A percentile compares a stretch with the other conserved stretches of the same genome.
Evolutionary conservation across 2,113 vertebrate genomes (phyloP).

Genomic region (Morphnarchus princeps): DNA sequence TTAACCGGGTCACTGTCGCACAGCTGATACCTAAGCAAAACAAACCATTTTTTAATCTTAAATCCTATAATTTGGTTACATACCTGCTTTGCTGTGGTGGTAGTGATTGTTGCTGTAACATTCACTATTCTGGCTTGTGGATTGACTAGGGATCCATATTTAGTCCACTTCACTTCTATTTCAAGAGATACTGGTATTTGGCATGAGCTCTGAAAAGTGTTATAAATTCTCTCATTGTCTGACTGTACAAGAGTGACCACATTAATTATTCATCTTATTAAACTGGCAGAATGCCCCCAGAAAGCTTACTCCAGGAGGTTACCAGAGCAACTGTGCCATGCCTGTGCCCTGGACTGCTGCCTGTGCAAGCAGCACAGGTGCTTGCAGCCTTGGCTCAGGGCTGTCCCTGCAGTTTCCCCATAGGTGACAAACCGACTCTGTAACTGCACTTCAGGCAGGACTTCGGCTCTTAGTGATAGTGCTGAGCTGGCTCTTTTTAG

Average conservation of each 20-base stretch:
- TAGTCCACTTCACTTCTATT: constrained; percentile 89
- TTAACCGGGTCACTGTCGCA: not conserved
- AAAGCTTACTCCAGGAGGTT: not conserved
- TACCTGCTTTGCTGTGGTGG: constrained; percentile 57
- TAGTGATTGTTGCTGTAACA: constrained; percentile 71
- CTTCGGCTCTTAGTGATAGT: not conserved
- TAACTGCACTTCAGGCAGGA: not conserved
- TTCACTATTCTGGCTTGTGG: constrained; percentile 88
- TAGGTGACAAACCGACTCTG: not conserved
- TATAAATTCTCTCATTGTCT: not conserved
- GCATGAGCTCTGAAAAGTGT: constrained; percentile 71
- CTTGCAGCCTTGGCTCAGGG: not conserved
- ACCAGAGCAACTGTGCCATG: not conserved
- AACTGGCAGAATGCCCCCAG: not conserved
- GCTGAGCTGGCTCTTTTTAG: not conserved
- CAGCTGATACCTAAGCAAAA: not conserved
- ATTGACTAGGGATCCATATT: constrained; percentile 87
- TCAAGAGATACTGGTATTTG: constrained; percentile 82
- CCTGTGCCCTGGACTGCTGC: not conserved
- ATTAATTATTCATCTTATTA: not conserved
- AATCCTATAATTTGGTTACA: not conserved
- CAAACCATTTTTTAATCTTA: not conserved
- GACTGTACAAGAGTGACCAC: not conserved
- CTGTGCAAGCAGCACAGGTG: not conserved
- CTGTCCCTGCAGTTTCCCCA: not conserved